These are phyloP conservation scores for Tapirus terrestris DNA, from an alignment of 2,113 vertebrate genomes.

Conservation along the genomic window DNA sequence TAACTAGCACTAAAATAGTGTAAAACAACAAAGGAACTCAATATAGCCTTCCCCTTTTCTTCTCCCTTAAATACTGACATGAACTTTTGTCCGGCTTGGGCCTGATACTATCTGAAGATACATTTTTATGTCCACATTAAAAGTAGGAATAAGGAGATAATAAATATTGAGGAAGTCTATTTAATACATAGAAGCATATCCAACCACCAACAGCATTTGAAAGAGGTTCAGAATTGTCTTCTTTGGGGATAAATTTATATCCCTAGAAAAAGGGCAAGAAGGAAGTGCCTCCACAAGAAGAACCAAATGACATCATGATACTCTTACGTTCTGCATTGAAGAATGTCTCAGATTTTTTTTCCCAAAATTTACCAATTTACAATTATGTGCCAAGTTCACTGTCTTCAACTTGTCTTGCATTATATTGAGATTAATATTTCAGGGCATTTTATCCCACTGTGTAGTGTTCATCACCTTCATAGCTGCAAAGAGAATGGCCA, in stretches of 20 bases:
- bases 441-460: background rate
- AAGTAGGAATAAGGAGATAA: slow-evolving; percentile 4
- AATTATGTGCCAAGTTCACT: background rate
- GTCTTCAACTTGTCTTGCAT: background rate
- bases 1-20: background rate
- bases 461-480: background rate
- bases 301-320: background rate
- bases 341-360: background rate
- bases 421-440: slow-evolving; percentile 9
- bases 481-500: background rate
- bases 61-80: background rate
- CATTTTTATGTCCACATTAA: background rate
- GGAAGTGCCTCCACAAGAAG: background rate
- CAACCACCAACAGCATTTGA: background rate
- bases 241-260: background rate
- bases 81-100: background rate
- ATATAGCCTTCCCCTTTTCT: background rate
- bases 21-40: slow-evolving; percentile 61
- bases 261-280: slow-evolving; percentile 5
- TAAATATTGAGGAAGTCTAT: slow-evolving; percentile 11
- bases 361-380: background rate
- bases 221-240: background rate
- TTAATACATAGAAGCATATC: background rate
- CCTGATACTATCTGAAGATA: background rate
- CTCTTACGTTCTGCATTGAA: background rate